These are phyloP conservation scores for Datnioides undecimradiatus DNA, from an alignment of 2,113 vertebrate species.

Conservation along the genomic window DNA sequence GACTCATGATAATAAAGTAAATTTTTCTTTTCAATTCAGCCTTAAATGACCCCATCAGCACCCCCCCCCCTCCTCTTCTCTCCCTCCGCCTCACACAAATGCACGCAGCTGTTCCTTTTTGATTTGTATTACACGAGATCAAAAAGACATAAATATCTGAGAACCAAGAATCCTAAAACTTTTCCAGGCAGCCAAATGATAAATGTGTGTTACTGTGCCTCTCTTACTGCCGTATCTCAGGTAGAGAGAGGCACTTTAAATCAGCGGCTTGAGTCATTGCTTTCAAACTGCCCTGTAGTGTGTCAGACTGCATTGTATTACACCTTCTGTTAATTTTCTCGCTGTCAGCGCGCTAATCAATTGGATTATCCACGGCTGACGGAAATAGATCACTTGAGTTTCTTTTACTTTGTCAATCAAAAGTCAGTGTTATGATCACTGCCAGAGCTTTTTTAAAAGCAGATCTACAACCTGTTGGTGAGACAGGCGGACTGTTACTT, in stretches of 20 bases:
- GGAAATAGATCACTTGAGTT: constrained; percentile 14
- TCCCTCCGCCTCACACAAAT: background rate
- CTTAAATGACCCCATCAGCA: constrained; percentile 22
- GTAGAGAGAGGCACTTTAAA: constrained; percentile 39
- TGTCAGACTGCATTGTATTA: constrained; percentile 40
- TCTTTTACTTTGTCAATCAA: background rate
- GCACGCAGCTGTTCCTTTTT: constrained; percentile 27
- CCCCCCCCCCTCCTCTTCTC: background rate
- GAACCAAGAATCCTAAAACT: constrained; percentile 40
- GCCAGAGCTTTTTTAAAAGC: background rate
- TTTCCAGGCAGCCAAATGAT: constrained; percentile 44
- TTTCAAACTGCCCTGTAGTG: constrained; percentile 24
- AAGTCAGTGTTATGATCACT: constrained; percentile 12
- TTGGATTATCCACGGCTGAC: constrained; percentile 17
- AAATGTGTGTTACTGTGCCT: constrained; percentile 36
- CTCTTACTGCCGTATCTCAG: constrained; percentile 47
- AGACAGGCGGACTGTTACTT: background rate
- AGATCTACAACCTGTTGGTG: background rate
- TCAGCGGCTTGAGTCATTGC: constrained; percentile 41
- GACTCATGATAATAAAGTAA: constrained; percentile 34
- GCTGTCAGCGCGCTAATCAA: constrained; percentile 35
- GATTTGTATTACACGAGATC: constrained; percentile 52
- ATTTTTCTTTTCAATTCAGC: constrained; percentile 38
- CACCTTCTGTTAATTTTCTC: constrained; percentile 32
- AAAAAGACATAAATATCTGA: constrained; percentile 48